phyloP scores from a whole-genome alignment of 2,797 vertebrate species.

The Tiaroga cobitis region DNA sequence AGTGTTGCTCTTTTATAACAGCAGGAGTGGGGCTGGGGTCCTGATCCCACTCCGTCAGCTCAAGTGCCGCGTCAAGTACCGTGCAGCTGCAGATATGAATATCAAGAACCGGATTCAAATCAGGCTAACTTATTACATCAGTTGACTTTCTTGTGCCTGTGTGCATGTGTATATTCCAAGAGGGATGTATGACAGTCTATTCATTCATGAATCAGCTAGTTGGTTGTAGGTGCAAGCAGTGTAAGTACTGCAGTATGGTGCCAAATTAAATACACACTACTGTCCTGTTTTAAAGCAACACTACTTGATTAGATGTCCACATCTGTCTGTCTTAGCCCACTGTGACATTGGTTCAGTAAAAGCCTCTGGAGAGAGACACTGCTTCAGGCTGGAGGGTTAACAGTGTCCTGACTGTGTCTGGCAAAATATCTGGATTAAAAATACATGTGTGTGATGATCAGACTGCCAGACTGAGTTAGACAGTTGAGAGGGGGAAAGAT shows the following conservation, averaged over 20 bases:
- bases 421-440: conserved; percentile 55
- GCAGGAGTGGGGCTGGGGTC: conserved; percentile 38
- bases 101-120: conserved; percentile 47
- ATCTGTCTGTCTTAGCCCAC: background rate
- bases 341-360: conserved; percentile 22
- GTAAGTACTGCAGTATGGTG: background rate
- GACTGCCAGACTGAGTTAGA: conserved; percentile 35
- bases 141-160: background rate
- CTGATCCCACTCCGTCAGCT: conserved; percentile 48
- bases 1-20: conserved; percentile 55
- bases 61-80: conserved; percentile 53
- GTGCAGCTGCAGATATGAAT: conserved; percentile 55
- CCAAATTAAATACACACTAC: background rate
- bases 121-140: conserved; percentile 9
- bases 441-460: conserved; percentile 44
- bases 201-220: background rate
- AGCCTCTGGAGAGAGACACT: conserved; percentile 32
- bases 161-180: background rate
- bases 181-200: background rate
- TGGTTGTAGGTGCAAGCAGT: background rate
- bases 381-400: conserved; percentile 23
- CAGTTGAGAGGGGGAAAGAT: conserved; percentile 14
- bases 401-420: conserved; percentile 30
- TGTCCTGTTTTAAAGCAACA: background rate
- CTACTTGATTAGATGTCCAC: conserved; percentile 4